Evolutionary conservation across 2,888 invertebrate genomes (phyloP), one percentile per base, ranked within the genome.

Genomic region (Dolichopus griseipennis): DNA sequence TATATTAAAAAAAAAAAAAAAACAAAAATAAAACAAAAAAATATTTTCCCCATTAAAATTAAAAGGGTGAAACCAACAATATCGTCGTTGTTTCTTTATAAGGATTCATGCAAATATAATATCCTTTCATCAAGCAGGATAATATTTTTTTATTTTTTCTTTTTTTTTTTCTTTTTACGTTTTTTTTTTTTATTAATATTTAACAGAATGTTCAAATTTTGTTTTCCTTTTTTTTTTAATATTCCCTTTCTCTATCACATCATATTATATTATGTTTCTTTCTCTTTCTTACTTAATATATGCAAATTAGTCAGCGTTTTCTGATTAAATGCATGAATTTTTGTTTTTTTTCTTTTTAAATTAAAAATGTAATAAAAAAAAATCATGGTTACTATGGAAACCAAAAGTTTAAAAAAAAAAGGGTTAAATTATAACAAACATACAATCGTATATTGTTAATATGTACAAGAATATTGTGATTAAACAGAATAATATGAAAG

Each of bases 31-130:
- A 18, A 18, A 52, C 4, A 4, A 6, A 52, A 52, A 52, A 52
- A 15, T 37, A 37, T 52, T 41, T 41, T 52, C n/a, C 52, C 52
- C 52, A 52, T 52, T 52, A 52, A 52, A 52, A 52, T 52, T 52
- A 52, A 52, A 52, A 52, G 52, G 52, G 52, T 52, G 52, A 52
- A 52, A 52, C 52, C 52, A 52, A 15, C 52, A 18, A n/a, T 6
- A n/a, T 12, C 52, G 15, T 52, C 52, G 18, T n/a, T 27, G 27
- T 27, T 27, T 27, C 27, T 52, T 52, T 18, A 52, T n/a, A 52
- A 52, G 52, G 52, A 52, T 52, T 52, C 52, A 52, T 52, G 52
- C 52, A 52, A 52, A 52, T 52, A 7, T 52, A 52, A 52, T 52
- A 52, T 52, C 52, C 18, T 52, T 52, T 52, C 52, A 52, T 52